phyloP scores from a whole-genome alignment of 2,888 invertebrate genomes.

The Cyclophora punctaria region DNA sequence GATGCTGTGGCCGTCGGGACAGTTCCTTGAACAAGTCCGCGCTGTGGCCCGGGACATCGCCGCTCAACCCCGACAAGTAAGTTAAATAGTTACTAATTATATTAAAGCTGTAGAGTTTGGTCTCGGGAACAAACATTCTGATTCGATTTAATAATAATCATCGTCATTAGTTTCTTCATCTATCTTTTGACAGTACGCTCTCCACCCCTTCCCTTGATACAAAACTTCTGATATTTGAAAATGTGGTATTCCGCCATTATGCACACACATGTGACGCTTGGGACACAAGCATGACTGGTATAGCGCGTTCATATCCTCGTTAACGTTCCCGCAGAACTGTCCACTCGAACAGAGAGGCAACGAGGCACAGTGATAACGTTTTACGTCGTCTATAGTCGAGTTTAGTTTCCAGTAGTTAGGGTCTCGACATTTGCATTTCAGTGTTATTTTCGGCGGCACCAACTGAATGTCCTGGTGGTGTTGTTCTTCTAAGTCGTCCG shows the following conservation, averaged over 20 bases:
- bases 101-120: background rate
- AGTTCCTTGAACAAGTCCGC: conserved; percentile 84
- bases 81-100: conserved; percentile 5
- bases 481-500: conserved; percentile 53
- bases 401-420: conserved; percentile 69
- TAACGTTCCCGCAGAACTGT: conserved; percentile 78
- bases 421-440: conserved; percentile 66
- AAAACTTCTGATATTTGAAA: conserved; percentile 70
- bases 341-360: conserved; percentile 66
- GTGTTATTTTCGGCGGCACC: conserved; percentile 53
- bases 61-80: conserved; percentile 83
- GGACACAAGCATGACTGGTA: conserved; percentile 80
- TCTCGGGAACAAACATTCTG: background rate
- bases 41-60: conserved; percentile 81
- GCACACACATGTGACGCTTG: conserved; percentile 74
- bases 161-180: conserved; percentile 44
- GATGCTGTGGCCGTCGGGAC: conserved; percentile 81
- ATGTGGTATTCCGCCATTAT: conserved; percentile 55
- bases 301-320: conserved; percentile 72
- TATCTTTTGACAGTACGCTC: conserved; percentile 68
- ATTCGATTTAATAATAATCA: conserved; percentile 23
- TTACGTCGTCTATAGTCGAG: conserved; percentile 29
- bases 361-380: conserved; percentile 62
- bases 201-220: conserved; percentile 73
- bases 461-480: conserved; percentile 55